phyloP scores from a whole-genome alignment of 2,888 invertebrate species.

The Stramonita haemastoma region DNA sequence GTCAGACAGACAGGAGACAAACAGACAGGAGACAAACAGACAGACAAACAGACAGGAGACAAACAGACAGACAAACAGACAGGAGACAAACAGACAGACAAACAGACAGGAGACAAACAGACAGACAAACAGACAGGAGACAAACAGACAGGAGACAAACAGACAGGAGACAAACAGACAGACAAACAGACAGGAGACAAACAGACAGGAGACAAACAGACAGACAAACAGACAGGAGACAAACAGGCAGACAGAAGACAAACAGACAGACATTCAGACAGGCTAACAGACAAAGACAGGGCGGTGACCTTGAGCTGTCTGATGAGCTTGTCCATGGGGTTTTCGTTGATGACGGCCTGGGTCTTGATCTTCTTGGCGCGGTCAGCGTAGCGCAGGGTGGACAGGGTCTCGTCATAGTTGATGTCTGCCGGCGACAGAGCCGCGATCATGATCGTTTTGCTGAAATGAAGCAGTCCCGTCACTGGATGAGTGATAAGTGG shows the following conservation, averaged over 20 bases:
- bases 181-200: too few relatives aligned
- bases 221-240: not conserved
- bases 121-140: too few relatives aligned
- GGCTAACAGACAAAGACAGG: too few relatives aligned
- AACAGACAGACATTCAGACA: not conserved
- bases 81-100: too few relatives aligned
- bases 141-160: too few relatives aligned
- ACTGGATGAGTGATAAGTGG: not conserved
- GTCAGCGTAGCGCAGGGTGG: conserved; percentile 77
- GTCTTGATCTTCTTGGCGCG: conserved; percentile 78
- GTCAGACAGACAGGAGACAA: too few relatives aligned
- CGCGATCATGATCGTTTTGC: conserved; percentile 79
- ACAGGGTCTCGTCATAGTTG: conserved; percentile 77
- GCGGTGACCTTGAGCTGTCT: conserved; percentile 74
- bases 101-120: too few relatives aligned
- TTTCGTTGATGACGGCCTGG: conserved; percentile 77
- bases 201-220: too few relatives aligned
- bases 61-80: too few relatives aligned
- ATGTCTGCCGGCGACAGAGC: conserved; percentile 78
- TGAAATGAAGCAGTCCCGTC: conserved; percentile 49
- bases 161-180: too few relatives aligned
- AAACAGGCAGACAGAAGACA: not conserved
- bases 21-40: too few relatives aligned
- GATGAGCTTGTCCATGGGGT: conserved; percentile 77
- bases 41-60: too few relatives aligned